Percentiles rank a stretch among this genome's conserved stretches.
phyloP scores from a whole-genome alignment of 2,888 invertebrate species.

The Diaperis boleti region DNA sequence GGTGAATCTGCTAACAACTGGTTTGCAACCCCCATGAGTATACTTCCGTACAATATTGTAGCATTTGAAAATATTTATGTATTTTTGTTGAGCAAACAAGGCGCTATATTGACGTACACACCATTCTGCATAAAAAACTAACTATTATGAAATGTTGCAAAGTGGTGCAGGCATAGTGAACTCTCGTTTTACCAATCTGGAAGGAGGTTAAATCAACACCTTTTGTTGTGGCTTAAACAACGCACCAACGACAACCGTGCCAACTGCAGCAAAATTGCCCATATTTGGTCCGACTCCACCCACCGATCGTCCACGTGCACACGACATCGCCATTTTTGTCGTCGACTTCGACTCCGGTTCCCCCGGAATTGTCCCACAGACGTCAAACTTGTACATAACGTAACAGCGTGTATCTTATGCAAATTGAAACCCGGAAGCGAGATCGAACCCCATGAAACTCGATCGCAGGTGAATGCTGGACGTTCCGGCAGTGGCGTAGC shows the following conservation, averaged over 20 bases:
- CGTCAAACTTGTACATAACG: conserved; percentile 2
- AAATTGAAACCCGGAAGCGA: conserved; percentile 33
- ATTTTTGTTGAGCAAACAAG: too few species aligned
- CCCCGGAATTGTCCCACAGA: conserved; percentile 7
- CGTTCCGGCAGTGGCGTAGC: conserved; percentile 11
- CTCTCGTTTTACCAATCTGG: conserved; percentile 22
- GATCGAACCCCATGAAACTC: conserved; percentile 11
- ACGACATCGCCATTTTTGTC: conserved; percentile 34
- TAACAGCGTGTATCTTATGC: conserved; percentile 16
- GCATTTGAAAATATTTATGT: too few species aligned
- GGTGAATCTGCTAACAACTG: too few species aligned
- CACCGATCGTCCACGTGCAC: conserved; percentile 23
- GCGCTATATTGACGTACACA: too few species aligned
- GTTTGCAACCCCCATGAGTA: too few species aligned
- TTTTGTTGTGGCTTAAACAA: conserved; percentile 24
- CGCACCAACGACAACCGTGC: conserved; percentile 30
- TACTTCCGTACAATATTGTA: too few species aligned
- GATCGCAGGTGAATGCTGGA: conserved; percentile 32
- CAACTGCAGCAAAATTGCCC: conserved; percentile 33
- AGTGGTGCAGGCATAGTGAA: too few species aligned
- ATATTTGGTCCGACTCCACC: conserved; percentile 33
- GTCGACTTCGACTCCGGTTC: conserved; percentile 7
- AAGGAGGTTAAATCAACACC: conserved; percentile 38
- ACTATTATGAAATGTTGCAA: too few species aligned
- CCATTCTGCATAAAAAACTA: too few species aligned